These are phyloP conservation scores for Halcyon smyrnensis DNA, from an alignment of 2,797 vertebrate species.

Conservation along the genomic window DNA sequence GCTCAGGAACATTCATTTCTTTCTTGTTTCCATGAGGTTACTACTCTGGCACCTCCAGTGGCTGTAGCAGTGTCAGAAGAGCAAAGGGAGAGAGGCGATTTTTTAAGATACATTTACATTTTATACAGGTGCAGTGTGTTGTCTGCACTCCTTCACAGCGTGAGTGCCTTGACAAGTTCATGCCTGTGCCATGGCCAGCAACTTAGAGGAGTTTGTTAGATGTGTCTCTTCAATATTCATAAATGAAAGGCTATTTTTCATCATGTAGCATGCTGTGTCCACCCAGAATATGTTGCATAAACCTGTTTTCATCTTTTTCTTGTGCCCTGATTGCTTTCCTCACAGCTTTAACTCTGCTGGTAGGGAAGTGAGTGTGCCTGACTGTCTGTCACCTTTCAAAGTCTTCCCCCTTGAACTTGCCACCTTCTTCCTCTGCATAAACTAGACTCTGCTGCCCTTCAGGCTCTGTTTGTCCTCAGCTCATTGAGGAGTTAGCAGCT, in stretches of 20 bases:
- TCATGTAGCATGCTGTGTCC: not conserved
- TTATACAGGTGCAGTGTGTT: not conserved
- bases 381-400: not conserved
- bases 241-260: not conserved
- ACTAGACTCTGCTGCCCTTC: not conserved
- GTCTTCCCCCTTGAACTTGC: not conserved
- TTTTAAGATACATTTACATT: not conserved
- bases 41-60: not conserved
- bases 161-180: not conserved
- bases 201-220: not conserved
- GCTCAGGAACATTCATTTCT: not conserved
- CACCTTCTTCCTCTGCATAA: not conserved
- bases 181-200: rapidly evolving
- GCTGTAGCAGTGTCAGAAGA: not conserved
- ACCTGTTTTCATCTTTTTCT: not conserved
- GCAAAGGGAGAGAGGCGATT: not conserved
- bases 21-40: not conserved
- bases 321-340: not conserved
- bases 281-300: not conserved
- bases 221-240: not conserved
- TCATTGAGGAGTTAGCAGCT: not conserved
- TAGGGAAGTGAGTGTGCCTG: not conserved
- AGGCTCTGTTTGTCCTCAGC: not conserved
- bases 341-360: not conserved
- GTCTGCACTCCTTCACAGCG: not conserved